phyloP scores from a whole-genome alignment of 2,797 vertebrate species.

The Periophthalmus magnuspinnatus region DNA sequence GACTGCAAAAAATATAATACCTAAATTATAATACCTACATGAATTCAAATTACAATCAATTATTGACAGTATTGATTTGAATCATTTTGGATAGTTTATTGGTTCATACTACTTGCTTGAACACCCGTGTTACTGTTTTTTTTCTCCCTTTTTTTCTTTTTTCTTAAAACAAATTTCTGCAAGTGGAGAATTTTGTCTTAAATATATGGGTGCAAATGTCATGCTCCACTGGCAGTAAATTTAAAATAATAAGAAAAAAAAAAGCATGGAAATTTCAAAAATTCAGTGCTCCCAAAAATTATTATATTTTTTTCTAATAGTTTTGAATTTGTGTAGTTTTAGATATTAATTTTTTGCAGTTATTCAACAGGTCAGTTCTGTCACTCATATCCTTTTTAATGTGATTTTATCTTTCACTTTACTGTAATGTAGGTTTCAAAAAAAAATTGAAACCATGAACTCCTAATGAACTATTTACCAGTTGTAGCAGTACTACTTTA shows the following conservation, averaged over 20 bases:
- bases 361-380: background rate
- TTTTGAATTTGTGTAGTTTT: background rate
- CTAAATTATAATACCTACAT: background rate
- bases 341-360: background rate
- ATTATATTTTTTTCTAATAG: too few species aligned
- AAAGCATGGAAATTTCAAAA: too few species aligned
- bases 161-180: background rate
- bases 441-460: background rate
- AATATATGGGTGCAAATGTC: background rate
- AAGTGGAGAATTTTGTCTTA: background rate
- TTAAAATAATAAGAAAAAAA: background rate
- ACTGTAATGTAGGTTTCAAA: background rate
- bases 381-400: conserved; percentile 1
- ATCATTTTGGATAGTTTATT: too few species aligned
- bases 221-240: background rate
- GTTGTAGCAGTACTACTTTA: background rate
- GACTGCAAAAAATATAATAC: background rate
- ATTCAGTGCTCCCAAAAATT: too few species aligned
- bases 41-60: background rate
- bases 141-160: background rate
- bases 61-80: too few species aligned
- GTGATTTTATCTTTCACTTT: background rate
- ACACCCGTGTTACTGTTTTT: background rate
- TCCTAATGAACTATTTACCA: background rate
- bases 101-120: too few species aligned